A percentile compares a stretch with the other conserved stretches of the same genome.
Conservation (phyloP, 2,797 vertebrate genomes). For the Mareca penelope region DNA sequence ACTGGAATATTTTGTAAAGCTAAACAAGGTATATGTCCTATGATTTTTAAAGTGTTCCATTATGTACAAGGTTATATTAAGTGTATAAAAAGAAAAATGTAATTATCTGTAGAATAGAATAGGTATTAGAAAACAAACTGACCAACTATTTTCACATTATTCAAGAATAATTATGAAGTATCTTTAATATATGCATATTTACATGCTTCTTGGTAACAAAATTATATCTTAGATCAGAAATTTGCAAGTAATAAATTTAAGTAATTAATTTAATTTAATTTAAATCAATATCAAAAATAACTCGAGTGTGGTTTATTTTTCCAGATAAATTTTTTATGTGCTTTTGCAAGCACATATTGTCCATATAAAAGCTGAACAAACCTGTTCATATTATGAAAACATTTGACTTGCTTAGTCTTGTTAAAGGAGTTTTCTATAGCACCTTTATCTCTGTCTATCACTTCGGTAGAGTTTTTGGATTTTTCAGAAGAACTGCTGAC, state of each 20-base stretch:
- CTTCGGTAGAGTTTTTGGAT: background rate
- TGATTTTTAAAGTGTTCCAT: background rate
- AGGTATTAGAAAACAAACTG: background rate
- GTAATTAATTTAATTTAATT: too few relatives aligned
- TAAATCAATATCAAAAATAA: background rate
- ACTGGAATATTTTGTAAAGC: conserved; percentile 92
- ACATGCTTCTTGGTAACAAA: background rate
- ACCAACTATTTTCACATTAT: background rate
- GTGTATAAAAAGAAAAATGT: background rate
- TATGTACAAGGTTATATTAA: background rate
- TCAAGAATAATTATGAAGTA: background rate
- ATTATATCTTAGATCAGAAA: background rate
- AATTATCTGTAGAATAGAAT: background rate
- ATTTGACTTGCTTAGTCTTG: background rate
- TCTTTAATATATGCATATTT: background rate
- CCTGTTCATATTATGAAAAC: background rate
- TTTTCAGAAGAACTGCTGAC: background rate
- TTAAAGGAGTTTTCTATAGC: background rate
- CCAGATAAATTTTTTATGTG: background rate
- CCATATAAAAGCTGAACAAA: background rate
- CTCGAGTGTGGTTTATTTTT: background rate
- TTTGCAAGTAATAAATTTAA: background rate
- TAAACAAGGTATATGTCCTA: conserved; percentile 89
- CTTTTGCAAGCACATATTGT: background rate
- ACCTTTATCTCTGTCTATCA: background rate